phyloP scores from a whole-genome alignment of 2,888 invertebrate species.

The Tipula unca region DNA sequence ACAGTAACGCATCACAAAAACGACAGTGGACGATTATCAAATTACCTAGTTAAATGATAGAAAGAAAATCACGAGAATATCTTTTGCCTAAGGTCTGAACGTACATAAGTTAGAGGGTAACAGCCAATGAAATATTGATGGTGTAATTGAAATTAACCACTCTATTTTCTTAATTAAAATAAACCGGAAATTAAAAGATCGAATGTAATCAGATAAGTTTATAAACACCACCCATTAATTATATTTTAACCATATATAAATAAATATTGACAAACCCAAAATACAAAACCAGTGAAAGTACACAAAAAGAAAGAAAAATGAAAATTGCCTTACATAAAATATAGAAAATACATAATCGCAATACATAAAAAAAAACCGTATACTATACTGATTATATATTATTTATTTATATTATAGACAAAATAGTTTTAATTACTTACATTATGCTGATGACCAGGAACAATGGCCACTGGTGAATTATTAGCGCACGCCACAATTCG shows the following conservation, averaged over 20 bases:
- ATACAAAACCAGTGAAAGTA: background rate
- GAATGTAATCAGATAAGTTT: background rate
- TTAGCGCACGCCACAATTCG: conserved; percentile 16
- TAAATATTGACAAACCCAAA: background rate
- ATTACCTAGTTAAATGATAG: too few relatives aligned
- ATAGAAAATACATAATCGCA: background rate
- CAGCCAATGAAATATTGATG: too few relatives aligned
- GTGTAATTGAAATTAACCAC: too few relatives aligned
- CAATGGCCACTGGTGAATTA: conserved; percentile 18
- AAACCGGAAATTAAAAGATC: background rate
- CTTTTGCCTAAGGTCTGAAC: too few relatives aligned
- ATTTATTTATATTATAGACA: background rate
- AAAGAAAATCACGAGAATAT: too few relatives aligned
- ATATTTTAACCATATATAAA: background rate
- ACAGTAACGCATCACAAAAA: too few relatives aligned
- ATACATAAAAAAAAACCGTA: background rate
- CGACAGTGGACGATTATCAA: too few relatives aligned
- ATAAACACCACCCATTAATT: background rate
- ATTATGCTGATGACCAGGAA: background rate
- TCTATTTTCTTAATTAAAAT: too few relatives aligned
- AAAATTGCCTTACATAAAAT: background rate
- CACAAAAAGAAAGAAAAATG: background rate
- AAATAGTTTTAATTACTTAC: background rate
- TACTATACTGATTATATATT: background rate
- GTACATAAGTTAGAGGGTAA: too few relatives aligned